Percentiles rank a stretch among this genome's conserved stretches.
These are phyloP conservation scores for Phanerotoma sp. DNA, from an alignment of 2,888 invertebrate genomes.

Conservation along the genomic window DNA sequence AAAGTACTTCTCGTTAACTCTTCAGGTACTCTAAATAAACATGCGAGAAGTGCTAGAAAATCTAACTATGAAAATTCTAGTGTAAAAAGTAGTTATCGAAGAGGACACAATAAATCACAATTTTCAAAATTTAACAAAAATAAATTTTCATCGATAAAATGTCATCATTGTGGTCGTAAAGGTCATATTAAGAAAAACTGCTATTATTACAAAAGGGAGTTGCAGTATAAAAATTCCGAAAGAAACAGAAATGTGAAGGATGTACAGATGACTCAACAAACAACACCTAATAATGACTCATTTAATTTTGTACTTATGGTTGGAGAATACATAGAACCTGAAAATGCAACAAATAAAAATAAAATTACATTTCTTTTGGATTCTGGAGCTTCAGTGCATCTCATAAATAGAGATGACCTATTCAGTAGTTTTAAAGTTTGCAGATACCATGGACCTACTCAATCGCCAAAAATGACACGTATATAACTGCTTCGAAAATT, in stretches of 20 bases:
- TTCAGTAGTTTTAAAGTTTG: background rate
- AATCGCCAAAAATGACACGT: slow-evolving; percentile 41
- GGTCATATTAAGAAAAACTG: background rate
- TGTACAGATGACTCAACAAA: background rate
- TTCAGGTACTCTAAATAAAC: background rate
- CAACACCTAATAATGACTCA: background rate
- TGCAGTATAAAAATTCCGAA: background rate
- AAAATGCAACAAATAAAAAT: background rate
- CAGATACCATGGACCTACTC: slow-evolving; percentile 6
- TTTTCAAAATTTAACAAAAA: no score
- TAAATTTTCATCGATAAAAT: background rate
- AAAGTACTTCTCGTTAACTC: background rate
- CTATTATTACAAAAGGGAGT: background rate
- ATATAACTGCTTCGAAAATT: slow-evolving; percentile 41
- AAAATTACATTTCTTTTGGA: background rate
- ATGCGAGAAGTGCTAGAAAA: no score
- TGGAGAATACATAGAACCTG: background rate
- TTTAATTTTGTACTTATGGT: slow-evolving; percentile 12
- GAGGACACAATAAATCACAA: background rate
- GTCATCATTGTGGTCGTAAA: background rate
- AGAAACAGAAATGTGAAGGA: background rate
- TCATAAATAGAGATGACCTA: background rate
- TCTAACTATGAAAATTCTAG: background rate
- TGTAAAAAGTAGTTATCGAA: background rate
- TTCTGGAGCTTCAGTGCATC: slow-evolving; percentile 6